These are phyloP conservation scores for Subanguina moxae DNA, from an alignment of 1,140 invertebrate genomes.

Conservation along the genomic window DNA sequence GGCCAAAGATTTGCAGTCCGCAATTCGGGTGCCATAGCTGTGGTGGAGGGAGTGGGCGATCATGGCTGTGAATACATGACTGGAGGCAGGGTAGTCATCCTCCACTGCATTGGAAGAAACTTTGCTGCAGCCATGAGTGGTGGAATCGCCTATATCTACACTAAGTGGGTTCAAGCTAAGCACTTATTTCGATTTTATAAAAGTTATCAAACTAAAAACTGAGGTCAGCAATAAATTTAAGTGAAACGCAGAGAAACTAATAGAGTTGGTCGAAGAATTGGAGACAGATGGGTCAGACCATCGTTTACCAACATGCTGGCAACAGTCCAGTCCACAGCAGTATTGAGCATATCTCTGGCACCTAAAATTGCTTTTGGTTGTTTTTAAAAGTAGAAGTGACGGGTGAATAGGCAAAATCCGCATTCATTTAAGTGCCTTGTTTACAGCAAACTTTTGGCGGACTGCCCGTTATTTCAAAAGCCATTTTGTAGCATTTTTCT, in stretches of 20 bases:
- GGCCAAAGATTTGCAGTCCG: slow-evolving; percentile 95
- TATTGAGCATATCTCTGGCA: slow-evolving; percentile 57
- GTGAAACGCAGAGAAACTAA: neutral
- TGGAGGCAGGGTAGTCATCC: slow-evolving; percentile 74
- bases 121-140: slow-evolving; percentile 98
- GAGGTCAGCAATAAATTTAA: neutral
- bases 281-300: slow-evolving; percentile 5
- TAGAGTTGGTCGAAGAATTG: neutral
- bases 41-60: slow-evolving; percentile 89
- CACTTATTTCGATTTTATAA: too few species aligned
- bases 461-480: too few species aligned
- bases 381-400: neutral
- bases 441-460: too few species aligned
- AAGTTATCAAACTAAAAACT: neutral
- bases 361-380: slow-evolving; percentile 31
- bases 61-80: slow-evolving; percentile 99
- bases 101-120: slow-evolving; percentile 90
- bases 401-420: too few species aligned
- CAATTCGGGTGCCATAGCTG: slow-evolving; percentile 88
- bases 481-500: too few species aligned
- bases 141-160: slow-evolving; percentile 90
- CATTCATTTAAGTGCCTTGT: too few species aligned
- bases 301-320: slow-evolving; percentile 25
- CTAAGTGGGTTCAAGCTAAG: slow-evolving; percentile 65
- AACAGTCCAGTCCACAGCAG: slow-evolving; percentile 57